Evolutionary conservation across 2,797 vertebrate genomes (phyloP), one percentile per base, ranked within the genome.

Genomic region (Amphiprion clarkii): DNA sequence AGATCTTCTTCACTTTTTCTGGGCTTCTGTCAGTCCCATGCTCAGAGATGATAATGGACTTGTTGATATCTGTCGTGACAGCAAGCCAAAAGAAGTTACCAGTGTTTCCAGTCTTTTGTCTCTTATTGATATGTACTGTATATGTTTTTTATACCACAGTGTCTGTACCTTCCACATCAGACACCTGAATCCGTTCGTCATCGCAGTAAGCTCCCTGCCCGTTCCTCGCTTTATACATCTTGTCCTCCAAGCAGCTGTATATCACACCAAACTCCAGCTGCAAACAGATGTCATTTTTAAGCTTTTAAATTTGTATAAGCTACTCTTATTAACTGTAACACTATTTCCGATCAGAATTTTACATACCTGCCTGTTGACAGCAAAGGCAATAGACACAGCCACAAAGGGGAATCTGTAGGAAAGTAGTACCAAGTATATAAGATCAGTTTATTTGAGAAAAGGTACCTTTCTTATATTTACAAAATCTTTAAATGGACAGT

Each of bases 201-300:
- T 99, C 95, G 64, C 98, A 99, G 90, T 96, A 97, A 4, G 98
- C 96, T n/a, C 98, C 97, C 76, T 95, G 95, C 12, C 96, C 97
- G 81, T 79, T 96, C 58, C 94, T 93, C n/a, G 94, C 98, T 33
- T 96, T 97, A 65, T 98, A 99, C 97, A 99, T 97, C 86, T 99
- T 99, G 83, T 99, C 97, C 83, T 99, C 98, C 76, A 98, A 17
- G 87, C 97, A 99, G 88, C 98, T 99, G 83, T 99, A 99, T 1
- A 99, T 96, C 81, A 99, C 94, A 21, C 98, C 98, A 86, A 99
- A 98, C 92, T 98, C 97, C 76, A 98, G 82, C 98, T 99, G 83
- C 11, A 70, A 55, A 59, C 17, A 85, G 12, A 68, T 1, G 14
- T 11, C 0, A 3, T 60, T 4, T 23, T 54, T 71, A 17, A 75